Percentiles rank a stretch among this genome's conserved stretches.
Conservation (phyloP, 2,797 vertebrate genomes). For the Lophius americanus region DNA sequence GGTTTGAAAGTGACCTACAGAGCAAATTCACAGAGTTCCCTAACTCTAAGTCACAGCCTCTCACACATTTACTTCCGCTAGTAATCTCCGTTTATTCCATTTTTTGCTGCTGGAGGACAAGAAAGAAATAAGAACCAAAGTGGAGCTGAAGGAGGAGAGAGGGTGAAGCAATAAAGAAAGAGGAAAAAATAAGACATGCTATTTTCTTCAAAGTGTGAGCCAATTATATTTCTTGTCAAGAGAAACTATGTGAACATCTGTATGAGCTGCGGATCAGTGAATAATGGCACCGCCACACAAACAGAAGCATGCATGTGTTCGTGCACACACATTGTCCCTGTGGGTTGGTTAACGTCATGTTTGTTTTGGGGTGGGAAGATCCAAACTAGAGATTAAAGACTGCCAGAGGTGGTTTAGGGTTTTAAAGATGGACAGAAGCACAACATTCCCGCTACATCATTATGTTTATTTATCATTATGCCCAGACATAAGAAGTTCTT, state of each 20-base stretch:
- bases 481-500: slow-evolving; percentile 60
- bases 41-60: neutral
- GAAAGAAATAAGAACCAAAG: neutral
- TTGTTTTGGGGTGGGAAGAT: slow-evolving; percentile 56
- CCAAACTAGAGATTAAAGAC: slow-evolving; percentile 62
- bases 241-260: slow-evolving; percentile 68
- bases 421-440: slow-evolving; percentile 64
- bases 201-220: slow-evolving; percentile 55
- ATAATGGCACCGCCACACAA: slow-evolving; percentile 40
- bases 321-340: slow-evolving; percentile 30
- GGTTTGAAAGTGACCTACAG: neutral
- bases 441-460: slow-evolving; percentile 57
- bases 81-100: no score
- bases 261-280: slow-evolving; percentile 65
- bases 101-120: no score
- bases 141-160: slow-evolving; percentile 17
- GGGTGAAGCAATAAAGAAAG: slow-evolving; percentile 17
- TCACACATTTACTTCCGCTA: neutral
- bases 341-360: slow-evolving; percentile 61
- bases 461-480: slow-evolving; percentile 25
- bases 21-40: slow-evolving; percentile 27
- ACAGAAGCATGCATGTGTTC: slow-evolving; percentile 13
- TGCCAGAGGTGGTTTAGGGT: slow-evolving; percentile 55
- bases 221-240: slow-evolving; percentile 66
- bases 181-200: slow-evolving; percentile 15